phyloP scores from a whole-genome alignment of 2,797 vertebrate species.

The Carcharodon carcharias region DNA sequence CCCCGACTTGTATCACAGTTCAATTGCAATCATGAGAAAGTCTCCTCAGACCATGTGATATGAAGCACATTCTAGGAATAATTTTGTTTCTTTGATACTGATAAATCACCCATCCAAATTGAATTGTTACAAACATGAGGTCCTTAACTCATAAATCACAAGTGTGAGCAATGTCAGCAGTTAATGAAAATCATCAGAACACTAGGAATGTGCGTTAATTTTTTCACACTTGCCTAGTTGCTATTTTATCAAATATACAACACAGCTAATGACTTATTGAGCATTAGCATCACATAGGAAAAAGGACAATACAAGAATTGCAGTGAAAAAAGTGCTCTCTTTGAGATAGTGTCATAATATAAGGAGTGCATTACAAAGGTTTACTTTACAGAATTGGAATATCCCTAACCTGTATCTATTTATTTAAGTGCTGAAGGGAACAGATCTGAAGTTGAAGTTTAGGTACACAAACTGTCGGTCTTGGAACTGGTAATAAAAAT shows the following conservation, averaged over 20 bases:
- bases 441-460: neutral
- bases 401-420: neutral
- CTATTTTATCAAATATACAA: neutral
- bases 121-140: neutral
- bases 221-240: neutral
- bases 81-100: neutral
- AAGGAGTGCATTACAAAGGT: neutral
- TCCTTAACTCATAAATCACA: neutral
- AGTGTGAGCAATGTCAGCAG: neutral
- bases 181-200: neutral
- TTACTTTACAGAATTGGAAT: neutral
- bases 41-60: neutral
- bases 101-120: neutral
- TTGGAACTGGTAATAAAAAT: neutral
- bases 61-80: neutral
- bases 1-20: neutral
- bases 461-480: neutral
- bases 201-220: neutral
- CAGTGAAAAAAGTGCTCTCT: neutral
- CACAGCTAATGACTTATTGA: slow-evolving; percentile 5
- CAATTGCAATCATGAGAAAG: neutral
- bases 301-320: neutral
- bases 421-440: neutral
- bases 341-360: neutral
- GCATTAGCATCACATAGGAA: neutral